phyloP scores from a whole-genome alignment of 2,797 vertebrate genomes.

The Geotrypetes seraphini region DNA sequence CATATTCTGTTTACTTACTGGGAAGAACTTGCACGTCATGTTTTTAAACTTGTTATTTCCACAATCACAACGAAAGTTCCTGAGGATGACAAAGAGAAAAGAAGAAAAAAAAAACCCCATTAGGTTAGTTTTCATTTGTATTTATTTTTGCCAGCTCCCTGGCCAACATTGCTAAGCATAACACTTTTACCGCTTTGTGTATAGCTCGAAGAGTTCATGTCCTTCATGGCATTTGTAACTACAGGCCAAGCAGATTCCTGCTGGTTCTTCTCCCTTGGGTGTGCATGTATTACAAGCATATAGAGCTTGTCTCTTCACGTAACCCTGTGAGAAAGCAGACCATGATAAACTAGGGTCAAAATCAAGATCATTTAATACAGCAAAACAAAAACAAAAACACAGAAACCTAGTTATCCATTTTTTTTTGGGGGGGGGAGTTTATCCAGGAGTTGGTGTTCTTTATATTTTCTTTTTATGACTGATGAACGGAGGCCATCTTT shows the following conservation, averaged over 20 bases:
- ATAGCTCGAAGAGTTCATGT: conserved; percentile 86
- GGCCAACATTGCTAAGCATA: too few species aligned
- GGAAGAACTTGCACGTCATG: conserved; percentile 77
- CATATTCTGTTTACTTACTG: conserved; percentile 55
- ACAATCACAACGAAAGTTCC: conserved; percentile 79
- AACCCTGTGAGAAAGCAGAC: conserved; percentile 59
- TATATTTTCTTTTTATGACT: too few species aligned
- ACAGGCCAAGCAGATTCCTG: conserved; percentile 87
- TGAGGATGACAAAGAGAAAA: too few species aligned
- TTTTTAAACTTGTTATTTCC: conserved; percentile 86
- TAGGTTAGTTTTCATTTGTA: neutral
- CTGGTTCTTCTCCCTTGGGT: conserved; percentile 70
- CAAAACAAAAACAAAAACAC: too few species aligned
- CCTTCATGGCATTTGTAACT: conserved; percentile 92
- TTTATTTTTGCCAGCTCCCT: too few species aligned
- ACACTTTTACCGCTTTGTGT: conserved; percentile 84
- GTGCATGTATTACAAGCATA: conserved; percentile 89
- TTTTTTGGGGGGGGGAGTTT: too few species aligned
- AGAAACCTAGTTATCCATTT: too few species aligned
- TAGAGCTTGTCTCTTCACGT: conserved; percentile 84
- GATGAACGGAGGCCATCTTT: too few species aligned
- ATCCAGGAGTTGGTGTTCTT: too few species aligned
- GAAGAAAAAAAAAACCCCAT: neutral
- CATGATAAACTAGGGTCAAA: too few species aligned
- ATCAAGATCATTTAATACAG: too few species aligned